Conservation (phyloP, 2,888 invertebrate genomes). For the Syrphus vitripennis region DNA sequence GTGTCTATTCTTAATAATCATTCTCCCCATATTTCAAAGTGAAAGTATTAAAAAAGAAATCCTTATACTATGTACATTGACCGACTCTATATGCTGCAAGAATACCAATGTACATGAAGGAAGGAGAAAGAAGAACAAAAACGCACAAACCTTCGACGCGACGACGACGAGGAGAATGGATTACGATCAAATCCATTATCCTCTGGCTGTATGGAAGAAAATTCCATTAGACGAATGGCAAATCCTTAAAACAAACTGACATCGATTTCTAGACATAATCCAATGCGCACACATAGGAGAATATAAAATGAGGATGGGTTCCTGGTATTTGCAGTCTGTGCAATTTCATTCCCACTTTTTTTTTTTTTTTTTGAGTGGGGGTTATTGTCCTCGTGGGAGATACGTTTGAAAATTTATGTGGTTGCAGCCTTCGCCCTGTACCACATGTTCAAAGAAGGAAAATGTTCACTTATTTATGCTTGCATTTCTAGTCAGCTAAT, state of each 20-base stretch:
- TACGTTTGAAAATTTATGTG: conserved; percentile 1
- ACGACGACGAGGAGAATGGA: too few relatives aligned
- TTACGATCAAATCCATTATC: conserved; percentile 50
- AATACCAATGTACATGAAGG: not conserved
- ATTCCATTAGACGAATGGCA: conserved; percentile 35
- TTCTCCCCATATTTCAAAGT: conserved; percentile 2
- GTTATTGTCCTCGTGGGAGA: conserved; percentile 63
- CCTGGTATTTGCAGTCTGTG: conserved; percentile 15
- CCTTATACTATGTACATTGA: conserved; percentile 25
- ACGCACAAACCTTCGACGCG: conserved; percentile 7
- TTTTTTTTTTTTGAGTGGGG: not conserved
- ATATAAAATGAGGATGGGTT: not conserved
- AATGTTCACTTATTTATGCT: conserved; percentile 12
- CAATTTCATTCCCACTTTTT: conserved; percentile 24
- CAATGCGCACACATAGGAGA: not conserved
- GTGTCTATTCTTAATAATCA: not conserved
- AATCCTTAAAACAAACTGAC: conserved; percentile 58
- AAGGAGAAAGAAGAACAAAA: not conserved
- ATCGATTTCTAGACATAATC: conserved; percentile 46
- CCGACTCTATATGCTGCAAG: conserved; percentile 25
- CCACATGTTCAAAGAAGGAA: conserved; percentile 21
- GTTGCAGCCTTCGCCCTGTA: conserved; percentile 2
- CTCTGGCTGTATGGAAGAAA: not conserved
- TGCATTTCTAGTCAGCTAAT: conserved; percentile 56
- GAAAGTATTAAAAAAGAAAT: conserved; percentile 51